Conservation (phyloP, 2,113 vertebrate genomes). For the Periophthalmodon schlosseri region DNA sequence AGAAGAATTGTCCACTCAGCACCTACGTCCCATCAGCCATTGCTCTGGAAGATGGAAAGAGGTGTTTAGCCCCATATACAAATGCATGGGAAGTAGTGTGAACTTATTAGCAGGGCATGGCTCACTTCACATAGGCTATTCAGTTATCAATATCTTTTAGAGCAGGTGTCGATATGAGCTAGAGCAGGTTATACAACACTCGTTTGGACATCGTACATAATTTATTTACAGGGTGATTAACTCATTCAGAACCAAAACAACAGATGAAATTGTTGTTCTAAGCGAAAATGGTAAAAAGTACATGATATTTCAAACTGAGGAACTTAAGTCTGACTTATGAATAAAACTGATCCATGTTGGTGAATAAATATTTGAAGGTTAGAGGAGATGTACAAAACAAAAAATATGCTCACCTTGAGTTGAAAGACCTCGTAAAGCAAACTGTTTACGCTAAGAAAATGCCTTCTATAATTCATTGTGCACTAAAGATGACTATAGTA, state of each 20-base stretch:
- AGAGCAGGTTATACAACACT: neutral
- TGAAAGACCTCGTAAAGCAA: no score
- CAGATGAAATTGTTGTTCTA: neutral
- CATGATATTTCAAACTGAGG: neutral
- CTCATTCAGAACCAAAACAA: neutral
- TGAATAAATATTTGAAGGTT: neutral
- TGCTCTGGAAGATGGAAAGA: constrained; percentile 50
- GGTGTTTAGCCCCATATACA: constrained; percentile 25
- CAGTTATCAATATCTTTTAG: constrained; percentile 53
- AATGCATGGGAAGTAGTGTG: constrained; percentile 46
- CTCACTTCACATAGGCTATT: constrained; percentile 47
- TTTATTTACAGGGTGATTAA: constrained; percentile 2
- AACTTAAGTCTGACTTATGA: neutral
- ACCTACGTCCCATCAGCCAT: constrained; percentile 53
- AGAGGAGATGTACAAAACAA: neutral
- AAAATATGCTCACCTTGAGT: no score
- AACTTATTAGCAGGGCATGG: constrained; percentile 38
- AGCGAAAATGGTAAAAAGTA: neutral
- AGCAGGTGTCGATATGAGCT: constrained; percentile 10
- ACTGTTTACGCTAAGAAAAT: no score
- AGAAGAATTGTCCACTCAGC: constrained; percentile 48
- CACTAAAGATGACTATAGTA: no score
- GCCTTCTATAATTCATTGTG: no score
- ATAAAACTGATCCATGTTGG: neutral
- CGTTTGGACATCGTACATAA: neutral